Evolutionary conservation across 2,113 vertebrate genomes (phyloP), one percentile per base, ranked within the genome.

Genomic region (Gambusia holbrooki): DNA sequence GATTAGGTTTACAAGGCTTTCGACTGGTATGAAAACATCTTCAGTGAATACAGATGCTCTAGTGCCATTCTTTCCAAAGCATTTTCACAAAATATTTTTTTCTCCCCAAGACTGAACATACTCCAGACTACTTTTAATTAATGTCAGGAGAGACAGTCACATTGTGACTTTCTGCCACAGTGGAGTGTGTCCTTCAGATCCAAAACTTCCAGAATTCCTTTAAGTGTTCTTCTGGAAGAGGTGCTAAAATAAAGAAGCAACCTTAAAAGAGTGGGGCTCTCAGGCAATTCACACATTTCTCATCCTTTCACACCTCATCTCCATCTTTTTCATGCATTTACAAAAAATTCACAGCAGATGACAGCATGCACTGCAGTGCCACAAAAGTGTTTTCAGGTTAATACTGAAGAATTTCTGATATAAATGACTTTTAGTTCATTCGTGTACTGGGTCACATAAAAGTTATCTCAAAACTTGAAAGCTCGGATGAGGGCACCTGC

Each of bases 201-300:
- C 29, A 69, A 69, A 51, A 32, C 17, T 25, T 58, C 5, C 9
- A 69, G 30, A 25, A 54, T 54, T 51, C 6, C 19, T 58, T 30
- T 69, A 12, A 25, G 12, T 48, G 28, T n/a, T 69, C 68, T 33
- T 22, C 30, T 33, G 35, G 29, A 22, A 33, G 45, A 69, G 48
- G 48, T 58, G 29, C 48, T 54, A 58, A 33, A 33, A 58, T 54
- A 48, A 25, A 13, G 22, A 12, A n/a, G 6, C 54, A 69, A 58
- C 27, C 7, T 66, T 45, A 29, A 45, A 27, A 45, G 42, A 37
- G n/a, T 9, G 65, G 22, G 7, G n/a, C 37, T 67, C 37, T 67
- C n/a, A 45, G n/a, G n/a, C 65, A 42, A 67, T 42, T 67, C 65
- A 45, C 65, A 45, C 65, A 45, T 45, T 66, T 17, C 37, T 42